Conservation (phyloP, 2,888 invertebrate species). For the Heliconius sara region DNA sequence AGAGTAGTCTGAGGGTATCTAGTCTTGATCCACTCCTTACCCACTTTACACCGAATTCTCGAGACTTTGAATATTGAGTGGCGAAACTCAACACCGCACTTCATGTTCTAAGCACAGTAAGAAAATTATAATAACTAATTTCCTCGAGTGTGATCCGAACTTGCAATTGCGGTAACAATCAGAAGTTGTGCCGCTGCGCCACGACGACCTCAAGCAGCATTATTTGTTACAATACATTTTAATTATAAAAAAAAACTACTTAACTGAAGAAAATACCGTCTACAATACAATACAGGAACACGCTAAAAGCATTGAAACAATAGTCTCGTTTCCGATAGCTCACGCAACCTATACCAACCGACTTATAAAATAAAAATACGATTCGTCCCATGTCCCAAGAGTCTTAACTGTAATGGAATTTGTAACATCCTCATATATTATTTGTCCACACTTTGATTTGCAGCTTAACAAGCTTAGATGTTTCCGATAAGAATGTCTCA, state of each 20-base stretch:
- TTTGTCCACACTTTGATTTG: conserved; percentile 47
- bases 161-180: no score
- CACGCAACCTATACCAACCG: conserved; percentile 31
- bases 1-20: no score
- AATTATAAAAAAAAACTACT: conserved; percentile 3
- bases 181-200: background rate
- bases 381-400: conserved; percentile 45
- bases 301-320: conserved; percentile 27
- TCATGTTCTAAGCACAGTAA: background rate
- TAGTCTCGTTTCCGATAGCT: conserved; percentile 28
- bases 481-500: background rate
- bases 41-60: no score
- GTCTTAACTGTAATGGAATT: conserved; percentile 51
- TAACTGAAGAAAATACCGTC: conserved; percentile 8
- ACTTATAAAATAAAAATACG: conserved; percentile 43
- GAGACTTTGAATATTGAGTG: no score
- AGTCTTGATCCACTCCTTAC: no score
- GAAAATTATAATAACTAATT: background rate
- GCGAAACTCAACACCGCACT: background rate
- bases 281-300: background rate
- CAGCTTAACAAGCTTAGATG: conserved; percentile 26
- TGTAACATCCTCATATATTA: conserved; percentile 51
- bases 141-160: background rate
- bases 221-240: background rate
- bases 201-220: background rate